Conservation (phyloP, 2,888 invertebrate genomes). For the Sycophila texana region DNA sequence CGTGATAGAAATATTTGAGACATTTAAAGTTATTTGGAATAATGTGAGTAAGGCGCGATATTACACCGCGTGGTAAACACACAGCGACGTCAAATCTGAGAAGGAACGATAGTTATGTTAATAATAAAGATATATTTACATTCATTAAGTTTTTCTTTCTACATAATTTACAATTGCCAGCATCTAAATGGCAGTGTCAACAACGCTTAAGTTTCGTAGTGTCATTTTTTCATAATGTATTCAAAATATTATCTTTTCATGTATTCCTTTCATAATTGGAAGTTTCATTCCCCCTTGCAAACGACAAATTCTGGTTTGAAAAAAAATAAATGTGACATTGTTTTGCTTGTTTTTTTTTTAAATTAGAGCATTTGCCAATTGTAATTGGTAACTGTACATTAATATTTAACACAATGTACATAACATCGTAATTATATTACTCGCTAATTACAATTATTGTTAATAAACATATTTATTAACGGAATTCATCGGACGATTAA, state of each 20-base stretch:
- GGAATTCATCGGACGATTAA: slow-evolving; percentile 71
- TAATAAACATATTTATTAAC: slow-evolving; percentile 69
- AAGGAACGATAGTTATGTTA: slow-evolving; percentile 70
- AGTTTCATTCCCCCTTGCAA: slow-evolving; percentile 33
- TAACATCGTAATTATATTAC: slow-evolving; percentile 71
- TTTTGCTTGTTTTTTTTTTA: slow-evolving; percentile 61
- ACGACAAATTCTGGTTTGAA: slow-evolving; percentile 56
- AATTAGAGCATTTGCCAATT: slow-evolving; percentile 72
- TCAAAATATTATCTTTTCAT: slow-evolving; percentile 43
- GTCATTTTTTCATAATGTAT: slow-evolving; percentile 45
- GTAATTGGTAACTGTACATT: slow-evolving; percentile 74
- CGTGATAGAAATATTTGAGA: slow-evolving; percentile 47
- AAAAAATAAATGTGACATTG: slow-evolving; percentile 64
- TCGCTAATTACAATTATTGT: slow-evolving; percentile 70
- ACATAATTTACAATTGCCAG: slow-evolving; percentile 74
- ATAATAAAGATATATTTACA: slow-evolving; percentile 75
- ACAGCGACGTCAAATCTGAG: slow-evolving; percentile 56
- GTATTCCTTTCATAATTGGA: slow-evolving; percentile 31
- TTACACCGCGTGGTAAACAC: slow-evolving; percentile 47
- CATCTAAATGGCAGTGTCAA: slow-evolving; percentile 72
- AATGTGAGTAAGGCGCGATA: slow-evolving; percentile 51
- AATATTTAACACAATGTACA: slow-evolving; percentile 74
- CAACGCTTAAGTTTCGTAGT: slow-evolving; percentile 63
- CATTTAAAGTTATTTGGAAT: slow-evolving; percentile 49
- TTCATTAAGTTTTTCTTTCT: slow-evolving; percentile 70